Evolutionary conservation across 2,888 invertebrate species (phyloP).

Genomic region (Acanthococcus lagerstroemiae): DNA sequence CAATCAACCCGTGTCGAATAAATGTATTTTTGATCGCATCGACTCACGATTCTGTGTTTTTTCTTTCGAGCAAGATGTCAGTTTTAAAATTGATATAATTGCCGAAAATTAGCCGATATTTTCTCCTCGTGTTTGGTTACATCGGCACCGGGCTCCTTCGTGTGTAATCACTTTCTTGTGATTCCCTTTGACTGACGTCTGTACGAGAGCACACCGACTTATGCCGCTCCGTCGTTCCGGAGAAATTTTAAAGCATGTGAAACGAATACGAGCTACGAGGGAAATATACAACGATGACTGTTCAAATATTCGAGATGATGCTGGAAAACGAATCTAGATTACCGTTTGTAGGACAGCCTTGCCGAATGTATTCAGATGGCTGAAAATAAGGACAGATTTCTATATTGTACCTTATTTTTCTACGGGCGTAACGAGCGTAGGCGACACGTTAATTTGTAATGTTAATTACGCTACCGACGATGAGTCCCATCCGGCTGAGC

Average conservation of each 20-base stretch:
- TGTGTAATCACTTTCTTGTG: neutral
- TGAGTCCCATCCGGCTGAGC: no score
- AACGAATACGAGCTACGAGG: neutral
- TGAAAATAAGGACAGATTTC: neutral
- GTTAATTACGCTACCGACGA: neutral
- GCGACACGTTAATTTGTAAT: neutral
- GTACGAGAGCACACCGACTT: no score
- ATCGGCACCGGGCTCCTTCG: no score
- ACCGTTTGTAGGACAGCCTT: neutral
- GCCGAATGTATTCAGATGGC: neutral
- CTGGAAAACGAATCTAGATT: no score
- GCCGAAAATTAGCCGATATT: neutral
- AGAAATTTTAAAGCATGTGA: neutral
- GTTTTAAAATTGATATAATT: neutral
- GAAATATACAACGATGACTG: no score
- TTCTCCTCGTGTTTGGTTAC: neutral
- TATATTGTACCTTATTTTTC: neutral
- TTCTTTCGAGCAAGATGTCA: neutral
- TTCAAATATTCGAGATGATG: no score
- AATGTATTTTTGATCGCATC: neutral
- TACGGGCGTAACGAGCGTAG: neutral
- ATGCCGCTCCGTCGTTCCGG: no score
- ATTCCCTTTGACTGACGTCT: neutral
- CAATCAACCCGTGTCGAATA: constrained; percentile 14
- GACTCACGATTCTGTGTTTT: neutral